phyloP scores from a whole-genome alignment of 2,888 invertebrate genomes.

The Zeuzera pyrina region DNA sequence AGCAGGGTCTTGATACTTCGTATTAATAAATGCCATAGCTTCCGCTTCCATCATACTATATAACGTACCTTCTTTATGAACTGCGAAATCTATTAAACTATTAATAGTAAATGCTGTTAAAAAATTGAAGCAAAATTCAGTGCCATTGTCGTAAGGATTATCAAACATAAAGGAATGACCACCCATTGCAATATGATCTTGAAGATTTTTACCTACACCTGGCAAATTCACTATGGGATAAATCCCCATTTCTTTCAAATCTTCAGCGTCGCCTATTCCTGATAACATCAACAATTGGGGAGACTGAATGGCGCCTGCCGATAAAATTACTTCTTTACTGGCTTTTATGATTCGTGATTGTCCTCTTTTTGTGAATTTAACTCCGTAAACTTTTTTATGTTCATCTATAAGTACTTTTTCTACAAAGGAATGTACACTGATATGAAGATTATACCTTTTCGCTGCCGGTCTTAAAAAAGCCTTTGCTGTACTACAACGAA shows the following conservation, averaged over 20 bases:
- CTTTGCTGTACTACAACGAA: slow-evolving; percentile 88
- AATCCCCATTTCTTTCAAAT: slow-evolving; percentile 75
- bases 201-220: slow-evolving; percentile 86
- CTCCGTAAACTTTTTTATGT: slow-evolving; percentile 76
- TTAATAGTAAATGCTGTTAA: slow-evolving; percentile 75
- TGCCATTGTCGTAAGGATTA: slow-evolving; percentile 69
- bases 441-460: slow-evolving; percentile 80
- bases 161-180: slow-evolving; percentile 83
- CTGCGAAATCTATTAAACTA: slow-evolving; percentile 75
- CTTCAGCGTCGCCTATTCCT: slow-evolving; percentile 81
- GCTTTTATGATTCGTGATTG: slow-evolving; percentile 72
- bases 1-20: slow-evolving; percentile 77
- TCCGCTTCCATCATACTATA: slow-evolving; percentile 86
- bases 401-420: slow-evolving; percentile 78
- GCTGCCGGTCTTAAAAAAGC: slow-evolving; percentile 81
- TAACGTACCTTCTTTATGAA: slow-evolving; percentile 75
- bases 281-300: slow-evolving; percentile 91
- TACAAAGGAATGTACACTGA: slow-evolving; percentile 79
- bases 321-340: slow-evolving; percentile 85
- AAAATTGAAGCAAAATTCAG: slow-evolving; percentile 78
- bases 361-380: slow-evolving; percentile 75
- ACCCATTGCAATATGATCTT: slow-evolving; percentile 87
- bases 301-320: slow-evolving; percentile 87
- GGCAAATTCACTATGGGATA: slow-evolving; percentile 74
- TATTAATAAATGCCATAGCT: slow-evolving; percentile 84